Conservation (phyloP, 2,888 invertebrate genomes). For the Osedax frankpressi region DNA sequence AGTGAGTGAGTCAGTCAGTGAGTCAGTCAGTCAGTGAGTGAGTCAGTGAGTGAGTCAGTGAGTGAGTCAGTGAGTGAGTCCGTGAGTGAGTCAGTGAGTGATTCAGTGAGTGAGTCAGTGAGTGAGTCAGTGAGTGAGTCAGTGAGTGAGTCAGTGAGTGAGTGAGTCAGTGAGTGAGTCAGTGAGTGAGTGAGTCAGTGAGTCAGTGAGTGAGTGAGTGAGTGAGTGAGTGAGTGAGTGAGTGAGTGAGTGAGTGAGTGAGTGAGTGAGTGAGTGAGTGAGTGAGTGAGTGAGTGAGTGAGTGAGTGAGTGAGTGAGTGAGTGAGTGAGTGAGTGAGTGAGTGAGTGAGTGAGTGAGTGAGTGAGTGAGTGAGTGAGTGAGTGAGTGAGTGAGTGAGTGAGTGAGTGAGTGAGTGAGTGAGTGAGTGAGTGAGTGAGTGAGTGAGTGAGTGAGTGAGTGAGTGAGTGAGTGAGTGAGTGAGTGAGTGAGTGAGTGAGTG, state of each 20-base stretch:
- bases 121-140: background rate
- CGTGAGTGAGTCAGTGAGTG: no score
- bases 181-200: background rate
- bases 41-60: no score
- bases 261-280: slow-evolving; percentile 1
- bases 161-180: background rate
- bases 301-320: slow-evolving; percentile 1
- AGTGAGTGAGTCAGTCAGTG: no score
- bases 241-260: slow-evolving; percentile 1
- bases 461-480: no score
- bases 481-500: no score
- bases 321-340: slow-evolving; percentile 1
- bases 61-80: no score
- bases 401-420: no score
- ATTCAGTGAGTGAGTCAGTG: no score
- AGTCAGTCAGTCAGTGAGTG: no score
- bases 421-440: no score
- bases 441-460: no score
- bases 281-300: slow-evolving; percentile 1
- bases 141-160: background rate
- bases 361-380: background rate
- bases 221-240: background rate
- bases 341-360: background rate
- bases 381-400: background rate
- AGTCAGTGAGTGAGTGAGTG: background rate